A percentile compares a stretch with the other conserved stretches of the same genome.
Conservation (phyloP, 2,888 invertebrate genomes). For the Lasioglossum leucozonium region DNA sequence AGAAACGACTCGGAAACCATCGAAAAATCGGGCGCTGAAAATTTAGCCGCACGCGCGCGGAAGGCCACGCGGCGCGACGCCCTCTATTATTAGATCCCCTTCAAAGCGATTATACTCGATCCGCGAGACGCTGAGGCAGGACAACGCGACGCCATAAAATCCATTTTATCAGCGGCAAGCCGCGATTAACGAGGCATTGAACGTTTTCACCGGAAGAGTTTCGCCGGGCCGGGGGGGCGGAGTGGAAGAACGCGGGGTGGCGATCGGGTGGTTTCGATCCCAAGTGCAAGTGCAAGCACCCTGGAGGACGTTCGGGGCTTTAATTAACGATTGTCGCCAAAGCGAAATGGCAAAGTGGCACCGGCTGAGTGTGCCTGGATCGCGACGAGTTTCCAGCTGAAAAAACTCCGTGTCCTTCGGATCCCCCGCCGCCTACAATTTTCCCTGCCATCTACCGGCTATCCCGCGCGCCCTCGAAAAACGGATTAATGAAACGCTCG, state of each 20-base stretch:
- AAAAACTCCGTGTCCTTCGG: slow-evolving; percentile 38
- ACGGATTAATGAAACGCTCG: slow-evolving; percentile 49
- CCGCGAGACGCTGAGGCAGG: background rate
- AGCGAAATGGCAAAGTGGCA: slow-evolving; percentile 55
- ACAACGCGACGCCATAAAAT: slow-evolving; percentile 52
- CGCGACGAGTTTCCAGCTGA: slow-evolving; percentile 32
- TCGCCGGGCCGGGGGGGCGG: background rate
- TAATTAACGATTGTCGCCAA: slow-evolving; percentile 73
- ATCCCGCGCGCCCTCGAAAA: background rate
- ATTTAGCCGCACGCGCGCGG: slow-evolving; percentile 26
- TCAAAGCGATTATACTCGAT: slow-evolving; percentile 49
- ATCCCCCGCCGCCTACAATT: background rate
- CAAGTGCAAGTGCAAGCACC: slow-evolving; percentile 52
- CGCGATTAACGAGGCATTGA: slow-evolving; percentile 69
- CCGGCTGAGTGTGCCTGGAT: slow-evolving; percentile 33
- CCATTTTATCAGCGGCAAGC: slow-evolving; percentile 59
- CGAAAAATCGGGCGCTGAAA: slow-evolving; percentile 8
- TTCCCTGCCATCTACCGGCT: background rate
- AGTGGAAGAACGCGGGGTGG: background rate
- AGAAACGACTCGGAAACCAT: slow-evolving; percentile 14
- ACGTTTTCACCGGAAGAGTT: slow-evolving; percentile 25
- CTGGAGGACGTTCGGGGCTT: slow-evolving; percentile 58
- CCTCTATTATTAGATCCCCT: slow-evolving; percentile 35
- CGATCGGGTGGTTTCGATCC: slow-evolving; percentile 17
- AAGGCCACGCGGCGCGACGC: slow-evolving; percentile 36